These are phyloP conservation scores for Lacerta viridis DNA, from an alignment of 2,797 vertebrate genomes.

Conservation along the genomic window DNA sequence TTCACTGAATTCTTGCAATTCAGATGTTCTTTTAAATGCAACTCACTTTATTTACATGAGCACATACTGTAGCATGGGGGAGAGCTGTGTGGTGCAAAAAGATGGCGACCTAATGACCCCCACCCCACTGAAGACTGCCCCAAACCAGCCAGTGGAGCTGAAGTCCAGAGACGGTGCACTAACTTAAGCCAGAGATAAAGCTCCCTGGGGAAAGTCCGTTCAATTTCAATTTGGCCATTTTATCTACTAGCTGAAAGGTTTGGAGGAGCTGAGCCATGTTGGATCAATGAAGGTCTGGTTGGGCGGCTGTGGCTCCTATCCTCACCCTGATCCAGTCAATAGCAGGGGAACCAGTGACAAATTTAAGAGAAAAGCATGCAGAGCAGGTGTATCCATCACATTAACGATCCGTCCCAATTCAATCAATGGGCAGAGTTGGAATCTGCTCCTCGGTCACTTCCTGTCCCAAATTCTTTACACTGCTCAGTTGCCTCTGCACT, in stretches of 20 bases:
- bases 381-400: constrained; percentile 29
- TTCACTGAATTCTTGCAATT: neutral
- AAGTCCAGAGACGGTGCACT: neutral
- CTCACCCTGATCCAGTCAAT: neutral
- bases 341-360: constrained; percentile 19
- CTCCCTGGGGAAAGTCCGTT: fast-evolving
- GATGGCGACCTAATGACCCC: too few species aligned
- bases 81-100: neutral
- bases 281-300: neutral
- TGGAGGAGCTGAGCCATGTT: neutral
- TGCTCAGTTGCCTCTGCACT: neutral
- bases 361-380: constrained; percentile 30
- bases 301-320: fast-evolving
- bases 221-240: neutral
- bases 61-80: neutral
- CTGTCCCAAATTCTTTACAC: neutral
- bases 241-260: neutral
- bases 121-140: neutral
- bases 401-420: neutral
- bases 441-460: neutral
- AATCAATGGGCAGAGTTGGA: constrained; percentile 1
- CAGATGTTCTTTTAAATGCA: neutral
- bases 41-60: neutral
- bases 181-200: neutral
- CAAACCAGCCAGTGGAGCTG: neutral